Base-by-base conservation (phyloP, 2,888 invertebrate species). In the Lumbricus terrestris region DNA sequence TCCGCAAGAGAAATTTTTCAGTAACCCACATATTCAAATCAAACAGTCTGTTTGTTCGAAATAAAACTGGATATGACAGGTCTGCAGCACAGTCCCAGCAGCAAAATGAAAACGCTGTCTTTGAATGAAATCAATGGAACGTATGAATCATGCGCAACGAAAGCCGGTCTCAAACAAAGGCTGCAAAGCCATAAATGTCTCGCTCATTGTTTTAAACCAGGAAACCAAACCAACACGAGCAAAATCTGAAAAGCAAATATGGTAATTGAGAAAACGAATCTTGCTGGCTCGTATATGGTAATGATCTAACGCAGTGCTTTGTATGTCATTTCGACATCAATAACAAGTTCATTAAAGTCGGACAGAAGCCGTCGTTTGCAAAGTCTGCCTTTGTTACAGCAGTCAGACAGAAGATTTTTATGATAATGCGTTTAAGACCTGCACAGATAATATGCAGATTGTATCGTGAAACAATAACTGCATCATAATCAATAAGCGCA, bases 281-380 rank as follows among this genome's bases (percentile, higher is more conserved):
- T n/a, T 29, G 29, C 69, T n/a, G 69, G 29, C 69, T 69, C 69
- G n/a, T n/a, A n/a, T 69, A 69, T 69, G 69, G 69, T 69, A 69
- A 69, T 69, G n/a, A 69, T n/a, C 69, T 69, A n/a, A 69, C 69
- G n/a, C 69, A 69, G n/a, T 69, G 69, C 69, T 69, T 69, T 69
- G 69, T 69, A n/a, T 69, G 69, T 69, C 69, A 69, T 69, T 69
- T 69, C 29, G 69, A 69, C 69, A 69, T 69, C 69, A 69, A 69
- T 69, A 69, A 69, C 69, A 69, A 69, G 69, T 69, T 69, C 69
- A 69, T 69, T 69, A 69, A 69, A 69, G 13, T n/a, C 69, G 5
- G 69, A 69, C 69, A 69, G 69, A n/a, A 69, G 69, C 13, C 69
- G n/a, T 13, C n/a, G n/a, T 69, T n/a, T 69, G 4, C 69, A n/a